Evolutionary conservation across 1,140 invertebrate genomes (phyloP).

Genomic region (Archivesica marissinica): DNA sequence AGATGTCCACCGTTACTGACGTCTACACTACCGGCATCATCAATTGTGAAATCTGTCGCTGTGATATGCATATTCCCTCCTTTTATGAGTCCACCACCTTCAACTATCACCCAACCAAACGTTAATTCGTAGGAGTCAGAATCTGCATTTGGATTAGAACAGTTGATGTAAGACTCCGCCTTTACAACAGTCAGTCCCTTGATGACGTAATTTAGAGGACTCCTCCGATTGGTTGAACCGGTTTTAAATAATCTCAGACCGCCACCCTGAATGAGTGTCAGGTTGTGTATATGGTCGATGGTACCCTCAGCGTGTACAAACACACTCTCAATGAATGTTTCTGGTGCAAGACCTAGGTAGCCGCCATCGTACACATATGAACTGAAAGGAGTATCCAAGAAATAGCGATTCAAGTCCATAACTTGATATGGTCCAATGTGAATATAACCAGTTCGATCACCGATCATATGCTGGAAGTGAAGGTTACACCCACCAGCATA

Average conservation of each 20-base stretch:
- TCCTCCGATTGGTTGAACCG: constrained; percentile 71
- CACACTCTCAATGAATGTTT: constrained; percentile 73
- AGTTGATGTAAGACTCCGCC: constrained; percentile 73
- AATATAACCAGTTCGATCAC: constrained; percentile 73
- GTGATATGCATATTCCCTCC: constrained; percentile 72
- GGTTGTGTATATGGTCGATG: constrained; percentile 74
- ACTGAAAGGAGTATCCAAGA: constrained; percentile 77
- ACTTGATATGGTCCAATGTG: constrained; percentile 75
- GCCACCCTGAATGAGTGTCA: constrained; percentile 74
- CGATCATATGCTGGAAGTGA: constrained; percentile 77
- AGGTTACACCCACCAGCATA: constrained; percentile 65
- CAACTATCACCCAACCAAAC: constrained; percentile 71
- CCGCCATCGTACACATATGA: constrained; percentile 74
- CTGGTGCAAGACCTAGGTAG: constrained; percentile 75
- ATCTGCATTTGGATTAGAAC: constrained; percentile 73
- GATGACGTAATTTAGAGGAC: constrained; percentile 68
- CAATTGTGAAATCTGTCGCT: constrained; percentile 72
- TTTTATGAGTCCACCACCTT: constrained; percentile 73
- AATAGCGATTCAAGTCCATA: constrained; percentile 71
- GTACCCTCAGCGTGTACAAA: constrained; percentile 75
- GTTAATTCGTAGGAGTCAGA: constrained; percentile 68
- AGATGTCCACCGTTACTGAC: constrained; percentile 75
- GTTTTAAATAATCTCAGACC: constrained; percentile 70
- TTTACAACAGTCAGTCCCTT: constrained; percentile 74
- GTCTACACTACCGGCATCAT: constrained; percentile 76